phyloP scores from a whole-genome alignment of 2,797 vertebrate species.

The Myotis daubentonii region DNA sequence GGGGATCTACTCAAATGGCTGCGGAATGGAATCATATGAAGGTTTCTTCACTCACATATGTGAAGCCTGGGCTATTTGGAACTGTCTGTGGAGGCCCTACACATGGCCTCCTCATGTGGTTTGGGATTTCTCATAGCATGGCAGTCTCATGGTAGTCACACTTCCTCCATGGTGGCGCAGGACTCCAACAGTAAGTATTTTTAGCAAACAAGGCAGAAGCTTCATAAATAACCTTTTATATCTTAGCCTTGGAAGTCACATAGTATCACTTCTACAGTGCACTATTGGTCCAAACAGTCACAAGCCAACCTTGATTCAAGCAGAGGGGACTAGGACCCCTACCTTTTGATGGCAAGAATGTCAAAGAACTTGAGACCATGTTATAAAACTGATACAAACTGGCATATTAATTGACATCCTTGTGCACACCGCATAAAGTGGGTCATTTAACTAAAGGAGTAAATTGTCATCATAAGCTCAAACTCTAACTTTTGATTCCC shows the following conservation, averaged over 20 bases:
- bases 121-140: background rate
- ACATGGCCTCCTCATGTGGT: background rate
- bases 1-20: background rate
- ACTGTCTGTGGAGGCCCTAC: background rate
- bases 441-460: background rate
- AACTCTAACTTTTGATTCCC: background rate
- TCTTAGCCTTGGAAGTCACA: background rate
- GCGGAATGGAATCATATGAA: background rate
- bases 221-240: background rate
- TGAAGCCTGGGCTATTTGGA: background rate
- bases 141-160: background rate
- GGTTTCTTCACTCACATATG: background rate
- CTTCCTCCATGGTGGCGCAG: background rate
- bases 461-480: slow-evolving; percentile 2
- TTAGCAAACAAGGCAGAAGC: background rate
- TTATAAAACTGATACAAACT: background rate
- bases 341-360: background rate
- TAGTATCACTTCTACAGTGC: background rate
- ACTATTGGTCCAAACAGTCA: background rate
- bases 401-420: background rate
- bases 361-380: background rate
- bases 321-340: background rate
- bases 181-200: background rate
- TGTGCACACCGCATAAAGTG: background rate
- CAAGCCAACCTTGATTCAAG: background rate